Evolutionary conservation across 1,140 invertebrate genomes (phyloP), one percentile per base, ranked within the genome.

Genomic region (Ceratina australensis): DNA sequence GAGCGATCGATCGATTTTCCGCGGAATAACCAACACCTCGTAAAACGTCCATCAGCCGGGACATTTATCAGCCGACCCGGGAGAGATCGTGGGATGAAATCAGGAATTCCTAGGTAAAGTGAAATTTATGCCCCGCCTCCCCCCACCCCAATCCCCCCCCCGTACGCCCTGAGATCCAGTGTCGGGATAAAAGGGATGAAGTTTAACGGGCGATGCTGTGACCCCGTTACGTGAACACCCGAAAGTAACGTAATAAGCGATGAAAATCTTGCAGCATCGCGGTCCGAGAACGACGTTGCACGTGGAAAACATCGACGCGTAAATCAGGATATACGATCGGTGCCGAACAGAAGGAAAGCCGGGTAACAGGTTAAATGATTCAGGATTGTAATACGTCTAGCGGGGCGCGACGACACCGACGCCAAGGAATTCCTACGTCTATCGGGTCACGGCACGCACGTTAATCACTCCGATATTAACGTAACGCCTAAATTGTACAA

Each of bases 41-140:
- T 68, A 68, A 75, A 75, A 61, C 66, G 47, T 61, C 74, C 74
- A 71, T 61, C 73, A 76, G 4, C 52, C 52, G 16, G 52, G 52
- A 54, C 52, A 54, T 54, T 54, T 54, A 54, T 54, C 52, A 54
- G 52, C 15, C 52, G 52, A 15, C 16, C 16, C 52, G 4, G n/a
- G 52, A 20, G 65, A 63, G 75, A 71, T 69, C 49, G 28, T 50
- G 47, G 28, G 26, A 47, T 47, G 78, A 79, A 83, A 84, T 80
- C 72, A 77, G 76, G 54, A 63, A 80, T 83, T 80, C 72, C 54
- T 20, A 7, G 65, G 42, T 20, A 81, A 81, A 85, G 73, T 85
- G 65, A 82, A 79, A 82, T 87, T 87, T 86, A 85, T 78, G 50
- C 60, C 20, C 4, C 49, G 76, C 54, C 64, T 8, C 47, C 18